Conservation (phyloP, 2,113 vertebrate species). For the Caloenas nicobarica region DNA sequence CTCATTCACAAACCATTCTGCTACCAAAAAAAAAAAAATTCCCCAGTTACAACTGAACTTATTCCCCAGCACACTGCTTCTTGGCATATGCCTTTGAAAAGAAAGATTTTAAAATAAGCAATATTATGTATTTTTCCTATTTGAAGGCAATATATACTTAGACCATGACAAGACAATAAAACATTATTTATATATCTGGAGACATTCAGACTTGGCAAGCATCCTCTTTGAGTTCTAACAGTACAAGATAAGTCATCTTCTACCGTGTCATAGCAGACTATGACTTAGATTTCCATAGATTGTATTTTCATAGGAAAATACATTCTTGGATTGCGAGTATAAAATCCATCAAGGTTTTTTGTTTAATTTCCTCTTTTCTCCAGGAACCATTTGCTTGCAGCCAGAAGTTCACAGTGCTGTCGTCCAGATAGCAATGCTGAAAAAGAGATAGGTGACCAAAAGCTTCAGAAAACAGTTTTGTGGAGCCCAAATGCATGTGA, state of each 20-base stretch:
- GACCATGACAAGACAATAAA: neutral
- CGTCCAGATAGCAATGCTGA: neutral
- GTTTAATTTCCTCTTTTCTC: neutral
- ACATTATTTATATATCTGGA: neutral
- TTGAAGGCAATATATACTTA: neutral
- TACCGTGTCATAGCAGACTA: neutral
- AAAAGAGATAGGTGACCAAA: neutral
- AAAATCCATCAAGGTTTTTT: neutral
- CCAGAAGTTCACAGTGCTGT: accelerated
- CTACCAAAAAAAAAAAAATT: neutral
- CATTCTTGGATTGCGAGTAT: accelerated
- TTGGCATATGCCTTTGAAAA: neutral
- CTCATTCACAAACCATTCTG: conserved; percentile 48
- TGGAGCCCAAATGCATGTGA: accelerated
- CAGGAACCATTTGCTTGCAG: neutral
- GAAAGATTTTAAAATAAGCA: neutral
- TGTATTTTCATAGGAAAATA: neutral
- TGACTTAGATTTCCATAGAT: neutral
- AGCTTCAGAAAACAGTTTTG: neutral
- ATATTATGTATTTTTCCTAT: neutral
- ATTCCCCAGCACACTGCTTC: neutral
- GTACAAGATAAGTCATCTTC: neutral
- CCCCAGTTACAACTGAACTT: neutral
- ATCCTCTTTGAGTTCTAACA: neutral
- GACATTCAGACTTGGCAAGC: neutral